These are phyloP conservation scores for Meandrusa payeni DNA, from an alignment of 2,888 invertebrate genomes.

Conservation along the genomic window DNA sequence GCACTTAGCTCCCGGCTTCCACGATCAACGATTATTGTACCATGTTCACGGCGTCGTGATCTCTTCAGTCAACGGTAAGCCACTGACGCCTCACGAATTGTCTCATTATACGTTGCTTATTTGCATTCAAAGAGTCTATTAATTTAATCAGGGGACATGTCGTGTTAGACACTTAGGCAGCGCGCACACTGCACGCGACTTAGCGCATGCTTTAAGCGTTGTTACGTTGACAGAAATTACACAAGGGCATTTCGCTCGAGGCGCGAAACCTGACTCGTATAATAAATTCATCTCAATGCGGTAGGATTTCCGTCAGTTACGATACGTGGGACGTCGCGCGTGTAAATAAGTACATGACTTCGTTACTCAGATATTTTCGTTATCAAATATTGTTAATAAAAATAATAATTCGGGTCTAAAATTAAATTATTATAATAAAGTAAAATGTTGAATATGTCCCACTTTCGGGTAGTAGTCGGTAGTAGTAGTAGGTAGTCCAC, in stretches of 20 bases:
- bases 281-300: conserved; percentile 14
- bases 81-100: conserved; percentile 27
- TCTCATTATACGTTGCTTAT: conserved; percentile 30
- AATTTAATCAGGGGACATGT: conserved; percentile 21
- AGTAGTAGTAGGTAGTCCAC: too few relatives aligned
- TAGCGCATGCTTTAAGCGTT: conserved; percentile 5
- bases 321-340: conserved; percentile 5
- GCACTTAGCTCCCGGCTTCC: conserved; percentile 46
- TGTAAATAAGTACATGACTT: background rate
- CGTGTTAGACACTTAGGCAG: conserved; percentile 5
- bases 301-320: conserved; percentile 4
- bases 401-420: too few relatives aligned
- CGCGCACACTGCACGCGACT: background rate
- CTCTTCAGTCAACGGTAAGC: conserved; percentile 39
- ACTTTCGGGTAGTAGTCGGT: too few relatives aligned
- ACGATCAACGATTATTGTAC: conserved; percentile 60
- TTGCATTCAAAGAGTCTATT: conserved; percentile 25
- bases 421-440: too few relatives aligned
- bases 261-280: conserved; percentile 7
- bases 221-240: conserved; percentile 8
- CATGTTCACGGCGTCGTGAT: conserved; percentile 61
- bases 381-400: too few relatives aligned
- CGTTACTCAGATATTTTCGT: conserved; percentile 5
- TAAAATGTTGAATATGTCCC: too few relatives aligned
- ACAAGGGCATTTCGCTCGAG: conserved; percentile 11